phyloP scores from a whole-genome alignment of 2,888 invertebrate species.

The Lottia scabra region DNA sequence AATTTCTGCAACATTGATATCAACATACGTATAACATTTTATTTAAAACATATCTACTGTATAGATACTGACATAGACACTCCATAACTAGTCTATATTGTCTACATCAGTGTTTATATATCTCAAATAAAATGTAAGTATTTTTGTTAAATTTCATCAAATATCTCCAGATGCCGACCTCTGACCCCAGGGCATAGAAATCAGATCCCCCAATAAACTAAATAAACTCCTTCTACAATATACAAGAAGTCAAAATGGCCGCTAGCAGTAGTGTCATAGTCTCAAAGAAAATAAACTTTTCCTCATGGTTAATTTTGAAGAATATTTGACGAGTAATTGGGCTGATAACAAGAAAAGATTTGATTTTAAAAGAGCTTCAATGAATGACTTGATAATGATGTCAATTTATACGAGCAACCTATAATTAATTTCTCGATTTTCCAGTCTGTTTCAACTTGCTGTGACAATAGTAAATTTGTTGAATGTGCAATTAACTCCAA shows the following conservation, averaged over 20 bases:
- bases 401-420: slow-evolving; percentile 1
- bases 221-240: background rate
- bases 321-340: background rate
- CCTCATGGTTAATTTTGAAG: background rate
- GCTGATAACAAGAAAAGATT: background rate
- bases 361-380: background rate
- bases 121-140: background rate
- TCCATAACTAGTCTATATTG: too few species aligned
- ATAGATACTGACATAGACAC: too few species aligned
- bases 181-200: background rate
- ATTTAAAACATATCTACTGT: too few species aligned
- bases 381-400: background rate
- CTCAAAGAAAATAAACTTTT: slow-evolving; percentile 3
- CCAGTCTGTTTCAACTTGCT: background rate
- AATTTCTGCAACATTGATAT: too few species aligned
- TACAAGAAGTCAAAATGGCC: background rate
- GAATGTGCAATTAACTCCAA: background rate
- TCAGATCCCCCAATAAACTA: background rate
- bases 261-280: slow-evolving; percentile 3
- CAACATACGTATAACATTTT: too few species aligned
- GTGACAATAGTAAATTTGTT: background rate
- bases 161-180: slow-evolving; percentile 3
- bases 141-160: slow-evolving; percentile 1
- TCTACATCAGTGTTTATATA: too few species aligned
- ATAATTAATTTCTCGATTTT: slow-evolving; percentile 3